These are phyloP conservation scores for Odontesthes bonariensis DNA, from an alignment of 2,113 vertebrate species.

Conservation along the genomic window DNA sequence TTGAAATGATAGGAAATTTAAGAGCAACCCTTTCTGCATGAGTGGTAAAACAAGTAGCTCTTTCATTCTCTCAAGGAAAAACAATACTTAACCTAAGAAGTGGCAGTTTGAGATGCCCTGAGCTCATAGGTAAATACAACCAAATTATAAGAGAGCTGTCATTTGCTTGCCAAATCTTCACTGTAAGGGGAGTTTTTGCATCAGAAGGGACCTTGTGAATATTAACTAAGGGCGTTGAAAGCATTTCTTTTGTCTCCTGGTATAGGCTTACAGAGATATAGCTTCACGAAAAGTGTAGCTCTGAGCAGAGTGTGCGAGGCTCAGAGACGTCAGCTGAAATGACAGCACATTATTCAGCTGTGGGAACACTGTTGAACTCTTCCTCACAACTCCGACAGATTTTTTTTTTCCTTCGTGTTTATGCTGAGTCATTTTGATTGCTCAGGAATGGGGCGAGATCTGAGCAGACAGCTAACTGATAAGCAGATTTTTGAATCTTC, in stretches of 20 bases:
- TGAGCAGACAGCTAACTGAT: conserved; percentile 6
- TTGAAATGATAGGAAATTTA: neutral
- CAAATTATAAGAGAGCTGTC: conserved; percentile 50
- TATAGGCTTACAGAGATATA: conserved; percentile 14
- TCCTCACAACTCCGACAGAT: conserved; percentile 34
- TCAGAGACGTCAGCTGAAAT: conserved; percentile 44
- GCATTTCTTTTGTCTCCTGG: conserved; percentile 20
- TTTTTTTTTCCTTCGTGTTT: conserved; percentile 31
- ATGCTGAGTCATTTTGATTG: conserved; percentile 44
- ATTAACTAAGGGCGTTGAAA: conserved; percentile 11
- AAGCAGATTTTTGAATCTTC: conserved; percentile 5
- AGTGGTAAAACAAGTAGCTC: neutral
- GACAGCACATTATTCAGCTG: conserved; percentile 56
- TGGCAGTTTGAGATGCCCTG: conserved; percentile 7
- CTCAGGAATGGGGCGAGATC: conserved; percentile 9
- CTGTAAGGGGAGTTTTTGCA: conserved; percentile 6
- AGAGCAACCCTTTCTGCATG: neutral
- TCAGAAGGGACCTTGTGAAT: conserved; percentile 22
- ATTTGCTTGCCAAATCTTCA: conserved; percentile 63
- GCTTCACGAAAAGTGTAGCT: conserved; percentile 35
- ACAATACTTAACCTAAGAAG: conserved; percentile 1
- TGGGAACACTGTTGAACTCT: conserved; percentile 20
- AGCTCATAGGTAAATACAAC: conserved; percentile 57
- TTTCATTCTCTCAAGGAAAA: neutral
- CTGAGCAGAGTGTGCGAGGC: conserved; percentile 24